phyloP scores from a whole-genome alignment of 2,797 vertebrate species.

The Momotus momota region DNA sequence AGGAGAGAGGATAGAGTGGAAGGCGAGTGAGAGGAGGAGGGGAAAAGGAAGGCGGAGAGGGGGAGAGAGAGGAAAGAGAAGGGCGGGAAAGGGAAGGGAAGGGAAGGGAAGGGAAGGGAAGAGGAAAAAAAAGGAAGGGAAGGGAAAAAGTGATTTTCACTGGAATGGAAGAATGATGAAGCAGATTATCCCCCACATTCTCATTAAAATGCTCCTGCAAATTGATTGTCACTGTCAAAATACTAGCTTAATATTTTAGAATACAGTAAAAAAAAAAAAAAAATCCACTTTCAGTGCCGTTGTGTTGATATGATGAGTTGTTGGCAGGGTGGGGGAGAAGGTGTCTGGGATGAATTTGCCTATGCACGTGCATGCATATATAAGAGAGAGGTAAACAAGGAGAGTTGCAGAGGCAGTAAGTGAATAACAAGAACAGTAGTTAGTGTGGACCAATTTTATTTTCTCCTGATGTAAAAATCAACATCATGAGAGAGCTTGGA shows the following conservation, averaged over 20 bases:
- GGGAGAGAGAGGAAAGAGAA: no score
- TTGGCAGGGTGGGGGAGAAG: conserved; percentile 7
- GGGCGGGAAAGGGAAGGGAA: no score
- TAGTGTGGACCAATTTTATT: neutral
- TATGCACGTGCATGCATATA: neutral
- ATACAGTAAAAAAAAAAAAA: conserved; percentile 5
- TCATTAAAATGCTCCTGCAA: conserved; percentile 18
- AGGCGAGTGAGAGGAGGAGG: no score
- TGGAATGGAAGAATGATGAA: neutral
- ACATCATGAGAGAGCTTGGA: neutral
- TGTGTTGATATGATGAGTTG: conserved; percentile 9
- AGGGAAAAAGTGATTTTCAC: neutral
- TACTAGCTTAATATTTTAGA: conserved; percentile 50
- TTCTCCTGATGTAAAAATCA: neutral
- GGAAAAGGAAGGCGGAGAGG: no score
- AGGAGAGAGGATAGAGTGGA: no score
- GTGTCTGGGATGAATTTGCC: conserved; percentile 20
- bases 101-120: no score
- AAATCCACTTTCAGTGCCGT: conserved; percentile 18
- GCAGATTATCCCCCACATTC: neutral
- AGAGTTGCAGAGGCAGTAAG: neutral
- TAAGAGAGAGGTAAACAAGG: neutral
- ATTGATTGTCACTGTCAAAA: conserved; percentile 28
- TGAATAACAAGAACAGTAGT: neutral
- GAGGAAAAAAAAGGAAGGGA: no score